Conservation (phyloP, 2,888 invertebrate genomes). For the Priapulus caudatus region DNA sequence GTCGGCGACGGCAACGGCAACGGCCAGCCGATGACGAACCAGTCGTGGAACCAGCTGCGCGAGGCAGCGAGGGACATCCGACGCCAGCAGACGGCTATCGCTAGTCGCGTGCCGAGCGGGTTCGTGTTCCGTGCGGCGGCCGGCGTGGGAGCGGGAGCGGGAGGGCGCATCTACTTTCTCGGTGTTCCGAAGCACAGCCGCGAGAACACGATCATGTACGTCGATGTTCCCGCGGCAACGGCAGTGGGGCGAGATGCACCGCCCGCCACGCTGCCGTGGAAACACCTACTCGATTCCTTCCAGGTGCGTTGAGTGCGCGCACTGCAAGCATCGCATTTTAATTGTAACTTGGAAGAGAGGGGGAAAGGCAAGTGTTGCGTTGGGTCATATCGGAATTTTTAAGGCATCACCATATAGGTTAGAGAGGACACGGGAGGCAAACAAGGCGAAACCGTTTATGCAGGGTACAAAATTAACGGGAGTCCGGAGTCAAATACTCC, state of each 20-base stretch:
- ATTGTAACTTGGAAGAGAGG: too few species aligned
- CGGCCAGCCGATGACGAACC: slow-evolving; percentile 16
- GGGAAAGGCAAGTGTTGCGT: too few species aligned
- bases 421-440: too few species aligned
- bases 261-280: slow-evolving; percentile 21
- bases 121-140: slow-evolving; percentile 33
- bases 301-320: slow-evolving; percentile 4
- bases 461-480: too few species aligned
- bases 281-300: slow-evolving; percentile 21
- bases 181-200: slow-evolving; percentile 74
- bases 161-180: slow-evolving; percentile 72
- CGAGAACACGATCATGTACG: slow-evolving; percentile 75
- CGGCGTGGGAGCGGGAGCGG: slow-evolving; percentile 23
- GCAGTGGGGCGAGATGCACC: slow-evolving; percentile 11
- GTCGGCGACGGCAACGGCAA: too few species aligned
- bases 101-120: slow-evolving; percentile 31
- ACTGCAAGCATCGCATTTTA: too few species aligned
- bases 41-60: slow-evolving; percentile 34
- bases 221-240: slow-evolving; percentile 55
- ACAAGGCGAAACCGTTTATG: too few species aligned
- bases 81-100: slow-evolving; percentile 29
- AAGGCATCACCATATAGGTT: too few species aligned
- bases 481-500: too few species aligned
- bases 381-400: too few species aligned
- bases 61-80: slow-evolving; percentile 34